Base-by-base conservation (phyloP, 2,888 invertebrate genomes). In the Kryphioiulus occultus region DNA sequence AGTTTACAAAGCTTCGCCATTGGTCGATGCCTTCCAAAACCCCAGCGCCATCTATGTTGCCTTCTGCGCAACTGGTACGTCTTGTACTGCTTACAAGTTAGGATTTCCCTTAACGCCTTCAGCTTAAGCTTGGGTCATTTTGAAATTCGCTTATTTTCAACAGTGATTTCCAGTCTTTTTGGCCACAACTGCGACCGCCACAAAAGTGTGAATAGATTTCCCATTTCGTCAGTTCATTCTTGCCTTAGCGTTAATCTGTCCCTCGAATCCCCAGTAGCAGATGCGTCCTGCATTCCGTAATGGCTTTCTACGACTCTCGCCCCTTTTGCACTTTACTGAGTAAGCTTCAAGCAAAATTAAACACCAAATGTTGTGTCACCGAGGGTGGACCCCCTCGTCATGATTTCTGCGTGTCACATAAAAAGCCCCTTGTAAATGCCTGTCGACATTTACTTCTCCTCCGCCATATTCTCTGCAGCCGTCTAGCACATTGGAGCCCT, bases 261-360 rank as follows among this genome's bases (percentile, higher is more conserved):
- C 78, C 78, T 78, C 30, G 78, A 22, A 78, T 78, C 78, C 78
- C 78, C 78, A 3, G 78, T 26, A 78, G 78, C 78, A 78, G 78
- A 78, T 78, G 78, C 22, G 78, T 78, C 78, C 78, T 78, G 30
- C 78, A 22, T 15, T 26, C 78, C 26, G 78, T 78, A 78, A 78
- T 78, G 78, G 78, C 78, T 78, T 78, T 30, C 78, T 78, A 15
- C 78, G 15, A 15, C 30, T 10, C 15, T 78, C 78, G 78, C 30
- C 78, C 78, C 78, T 78, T 78, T 78, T 78, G 30, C 78, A 78
- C 78, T 78, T 78, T 78, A 78, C 78, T 15, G 78, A 78, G 78
- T 78, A 78, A 78, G 78, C 78, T 78, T 78, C 78, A 78, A 78
- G 78, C 30, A 78, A 78, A 78, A 78, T 78, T 78, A 78, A 78